Conservation (phyloP, 2,797 vertebrate genomes). For the Dendrocincla tyrannina region DNA sequence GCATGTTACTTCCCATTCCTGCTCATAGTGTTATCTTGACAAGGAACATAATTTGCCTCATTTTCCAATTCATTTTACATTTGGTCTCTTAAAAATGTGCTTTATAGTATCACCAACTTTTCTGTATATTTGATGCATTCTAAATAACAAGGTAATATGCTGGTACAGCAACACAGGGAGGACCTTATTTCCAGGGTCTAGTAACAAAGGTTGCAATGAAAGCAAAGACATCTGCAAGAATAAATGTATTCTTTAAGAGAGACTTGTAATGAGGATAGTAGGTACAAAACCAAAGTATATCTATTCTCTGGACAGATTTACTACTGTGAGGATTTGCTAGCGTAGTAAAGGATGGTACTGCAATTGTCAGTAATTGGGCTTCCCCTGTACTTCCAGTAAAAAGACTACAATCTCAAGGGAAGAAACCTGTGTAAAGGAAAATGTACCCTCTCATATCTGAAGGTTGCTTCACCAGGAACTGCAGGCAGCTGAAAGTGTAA, state of each 20-base stretch:
- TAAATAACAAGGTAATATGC: background rate
- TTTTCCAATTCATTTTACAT: background rate
- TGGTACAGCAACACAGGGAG: background rate
- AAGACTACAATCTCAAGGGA: background rate
- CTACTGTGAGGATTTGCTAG: background rate
- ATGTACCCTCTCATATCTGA: background rate
- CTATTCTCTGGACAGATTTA: background rate
- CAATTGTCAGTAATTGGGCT: background rate
- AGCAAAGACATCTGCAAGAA: conserved; percentile 7
- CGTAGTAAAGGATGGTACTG: background rate
- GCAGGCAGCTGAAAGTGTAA: background rate
- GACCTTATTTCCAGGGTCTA: conserved; percentile 28
- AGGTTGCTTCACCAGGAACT: background rate
- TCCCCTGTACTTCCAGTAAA: background rate
- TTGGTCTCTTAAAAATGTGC: background rate
- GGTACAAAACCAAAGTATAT: background rate
- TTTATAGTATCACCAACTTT: background rate
- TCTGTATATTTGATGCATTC: background rate
- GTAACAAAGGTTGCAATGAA: background rate
- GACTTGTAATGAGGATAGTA: background rate
- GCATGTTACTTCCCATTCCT: background rate
- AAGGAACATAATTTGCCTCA: background rate
- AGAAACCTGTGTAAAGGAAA: background rate
- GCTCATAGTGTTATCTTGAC: background rate
- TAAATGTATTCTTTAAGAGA: conserved; percentile 14